Evolutionary conservation across 2,797 vertebrate species (phyloP).

Genomic region (Galago senegalensis): DNA sequence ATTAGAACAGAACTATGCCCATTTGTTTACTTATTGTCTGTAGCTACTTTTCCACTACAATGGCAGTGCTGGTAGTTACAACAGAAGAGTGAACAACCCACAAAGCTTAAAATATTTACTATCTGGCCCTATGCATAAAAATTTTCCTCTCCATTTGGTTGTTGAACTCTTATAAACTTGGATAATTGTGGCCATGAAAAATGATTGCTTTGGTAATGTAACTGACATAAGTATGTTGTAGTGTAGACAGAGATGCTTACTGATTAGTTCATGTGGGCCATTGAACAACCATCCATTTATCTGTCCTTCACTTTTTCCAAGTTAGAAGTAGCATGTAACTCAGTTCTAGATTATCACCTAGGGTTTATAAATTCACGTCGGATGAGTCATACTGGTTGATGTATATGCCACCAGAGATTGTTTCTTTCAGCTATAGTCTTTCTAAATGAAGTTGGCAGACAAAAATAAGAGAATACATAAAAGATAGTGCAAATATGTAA

Average conservation of each 20-base stretch:
- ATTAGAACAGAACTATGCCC: neutral
- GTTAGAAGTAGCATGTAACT: slow-evolving; percentile 50
- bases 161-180: slow-evolving; percentile 22
- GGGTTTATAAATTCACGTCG: slow-evolving; percentile 38
- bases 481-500: slow-evolving; percentile 33
- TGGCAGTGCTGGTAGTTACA: neutral
- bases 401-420: neutral
- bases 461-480: neutral
- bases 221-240: neutral
- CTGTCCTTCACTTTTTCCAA: slow-evolving; percentile 35
- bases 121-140: slow-evolving; percentile 26
- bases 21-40: slow-evolving; percentile 16
- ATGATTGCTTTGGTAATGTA: slow-evolving; percentile 15
- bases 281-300: neutral
- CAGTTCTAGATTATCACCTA: slow-evolving; percentile 24
- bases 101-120: slow-evolving; percentile 56
- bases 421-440: slow-evolving; percentile 62
- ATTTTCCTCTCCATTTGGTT: slow-evolving; percentile 11
- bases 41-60: slow-evolving; percentile 1
- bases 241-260: slow-evolving; percentile 35
- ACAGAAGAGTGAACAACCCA: slow-evolving; percentile 14
- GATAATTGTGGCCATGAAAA: neutral
- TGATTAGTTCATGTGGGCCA: neutral
- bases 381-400: slow-evolving; percentile 26
- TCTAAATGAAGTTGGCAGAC: slow-evolving; percentile 52